Percentiles rank a stretch among this genome's conserved stretches.
These are phyloP conservation scores for Hiodon tergisus DNA, from an alignment of 2,113 vertebrate species.

Conservation along the genomic window DNA sequence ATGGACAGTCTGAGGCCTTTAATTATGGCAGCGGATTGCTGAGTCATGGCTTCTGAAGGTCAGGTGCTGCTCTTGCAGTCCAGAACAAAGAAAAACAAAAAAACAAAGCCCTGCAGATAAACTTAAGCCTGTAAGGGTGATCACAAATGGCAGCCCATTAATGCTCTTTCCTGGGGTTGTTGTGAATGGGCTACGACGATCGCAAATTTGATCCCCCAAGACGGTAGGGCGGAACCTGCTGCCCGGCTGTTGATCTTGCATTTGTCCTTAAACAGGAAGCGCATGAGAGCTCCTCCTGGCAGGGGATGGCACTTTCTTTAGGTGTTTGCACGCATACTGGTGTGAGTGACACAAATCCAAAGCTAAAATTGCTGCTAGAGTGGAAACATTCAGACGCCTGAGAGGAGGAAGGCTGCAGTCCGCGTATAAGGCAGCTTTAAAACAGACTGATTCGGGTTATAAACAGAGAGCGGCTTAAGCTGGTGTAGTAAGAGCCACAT, in stretches of 20 bases:
- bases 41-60: slow-evolving; percentile 67
- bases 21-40: slow-evolving; percentile 61
- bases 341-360: slow-evolving; percentile 10
- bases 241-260: background rate
- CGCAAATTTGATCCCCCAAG: slow-evolving; percentile 17
- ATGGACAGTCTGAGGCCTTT: slow-evolving; percentile 57
- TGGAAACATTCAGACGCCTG: background rate
- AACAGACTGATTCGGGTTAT: background rate
- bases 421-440: background rate
- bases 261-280: background rate
- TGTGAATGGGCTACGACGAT: slow-evolving; percentile 40
- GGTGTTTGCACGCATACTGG: slow-evolving; percentile 17
- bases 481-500: background rate
- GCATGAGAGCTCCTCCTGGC: background rate
- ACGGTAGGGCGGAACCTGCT: background rate
- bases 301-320: background rate
- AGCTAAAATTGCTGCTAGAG: background rate
- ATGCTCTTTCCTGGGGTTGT: slow-evolving; percentile 43
- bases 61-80: slow-evolving; percentile 46
- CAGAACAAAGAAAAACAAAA: slow-evolving; percentile 36
- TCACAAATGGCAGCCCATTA: slow-evolving; percentile 57
- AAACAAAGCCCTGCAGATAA: slow-evolving; percentile 49
- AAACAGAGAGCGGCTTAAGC: background rate
- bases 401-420: background rate
- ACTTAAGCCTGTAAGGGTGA: slow-evolving; percentile 49